phyloP scores from a whole-genome alignment of 2,888 invertebrate species.

The Pristionchus fissidentatus region DNA sequence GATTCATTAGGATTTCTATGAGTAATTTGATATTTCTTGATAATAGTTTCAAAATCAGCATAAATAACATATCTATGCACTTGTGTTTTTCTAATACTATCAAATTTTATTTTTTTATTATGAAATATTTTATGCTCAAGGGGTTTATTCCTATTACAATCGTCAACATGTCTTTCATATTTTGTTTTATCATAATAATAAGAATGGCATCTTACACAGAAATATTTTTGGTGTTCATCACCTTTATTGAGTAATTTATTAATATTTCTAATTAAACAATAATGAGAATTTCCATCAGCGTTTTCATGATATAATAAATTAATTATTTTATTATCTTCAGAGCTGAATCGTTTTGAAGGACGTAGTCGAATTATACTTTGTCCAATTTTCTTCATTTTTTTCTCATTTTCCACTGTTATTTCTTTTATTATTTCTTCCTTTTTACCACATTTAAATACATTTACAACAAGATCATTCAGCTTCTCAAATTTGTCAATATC shows the following conservation, averaged over 20 bases:
- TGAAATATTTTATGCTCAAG: conserved; percentile 51
- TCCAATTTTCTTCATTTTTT: neutral
- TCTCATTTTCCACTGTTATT: too few species aligned
- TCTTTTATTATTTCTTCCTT: conserved; percentile 48
- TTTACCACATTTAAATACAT: conserved; percentile 54
- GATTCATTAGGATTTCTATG: conserved; percentile 49
- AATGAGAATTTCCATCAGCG: conserved; percentile 54
- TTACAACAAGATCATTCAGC: conserved; percentile 56
- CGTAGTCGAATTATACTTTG: conserved; percentile 46
- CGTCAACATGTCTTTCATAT: conserved; percentile 55
- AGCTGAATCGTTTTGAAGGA: conserved; percentile 50
- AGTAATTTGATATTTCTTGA: conserved; percentile 33
- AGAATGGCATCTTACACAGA: conserved; percentile 55
- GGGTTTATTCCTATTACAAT: conserved; percentile 58
- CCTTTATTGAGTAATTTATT: conserved; percentile 51
- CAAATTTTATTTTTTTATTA: conserved; percentile 53
- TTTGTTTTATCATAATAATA: conserved; percentile 51
- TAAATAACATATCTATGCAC: conserved; percentile 58
- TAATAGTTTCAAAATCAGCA: conserved; percentile 57
- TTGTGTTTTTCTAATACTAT: conserved; percentile 57
- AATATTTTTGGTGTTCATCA: conserved; percentile 52
- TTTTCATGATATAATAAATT: conserved; percentile 55
- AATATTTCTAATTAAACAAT: conserved; percentile 55
- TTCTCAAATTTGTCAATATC: conserved; percentile 61
- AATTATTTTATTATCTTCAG: conserved; percentile 51